Base-by-base conservation (phyloP, 2,888 invertebrate species). In the Trisateles emortualis region DNA sequence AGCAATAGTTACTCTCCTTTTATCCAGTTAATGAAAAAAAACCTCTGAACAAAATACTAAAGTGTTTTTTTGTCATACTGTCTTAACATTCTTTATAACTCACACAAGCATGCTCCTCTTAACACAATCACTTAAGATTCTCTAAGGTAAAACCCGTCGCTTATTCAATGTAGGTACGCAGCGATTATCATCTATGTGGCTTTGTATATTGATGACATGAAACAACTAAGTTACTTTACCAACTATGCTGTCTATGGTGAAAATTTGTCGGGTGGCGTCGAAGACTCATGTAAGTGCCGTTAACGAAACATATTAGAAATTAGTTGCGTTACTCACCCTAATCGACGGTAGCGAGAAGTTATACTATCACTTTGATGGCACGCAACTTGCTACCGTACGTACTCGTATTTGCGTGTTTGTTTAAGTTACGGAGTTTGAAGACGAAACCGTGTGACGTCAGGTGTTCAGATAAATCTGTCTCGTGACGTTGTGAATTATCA, bases 241-340 rank as follows among this genome's bases (percentile, higher is more conserved):
- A 88, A 90, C 84, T 88, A 87, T 87, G 84, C 73, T 86, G 81
- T 72, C 76, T 72, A 74, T 67, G 62, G 64, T 73, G 83, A 82
- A 87, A 87, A 86, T 87, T 86, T 79, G 72, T 76, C 57, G 60
- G 61, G 47, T 70, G 72, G 74, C 74, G 79, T 68, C 60, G 68
- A 68, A 66, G 85, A 86, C 87, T 86, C 79, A 78, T 79, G 79
- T 78, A 87, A 89, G 84, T 88, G 87, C 85, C 83, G 84, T 86
- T 90, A 86, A 85, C 86, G 84, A 82, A 88, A 89, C 83, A 86
- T 87, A 90, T 87, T 87, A 86, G 86, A 87, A 86, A 90, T 89
- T 88, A 85, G 88, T 88, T 83, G 76, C 79, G 80, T 86, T 86
- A 85, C 83, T 85, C 79, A 79, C 83, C 74, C 76, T 87, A 86